Evolutionary conservation across 2,113 vertebrate species (phyloP), one percentile per base, ranked within the genome.

Genomic region (Hyperopisus bebe): DNA sequence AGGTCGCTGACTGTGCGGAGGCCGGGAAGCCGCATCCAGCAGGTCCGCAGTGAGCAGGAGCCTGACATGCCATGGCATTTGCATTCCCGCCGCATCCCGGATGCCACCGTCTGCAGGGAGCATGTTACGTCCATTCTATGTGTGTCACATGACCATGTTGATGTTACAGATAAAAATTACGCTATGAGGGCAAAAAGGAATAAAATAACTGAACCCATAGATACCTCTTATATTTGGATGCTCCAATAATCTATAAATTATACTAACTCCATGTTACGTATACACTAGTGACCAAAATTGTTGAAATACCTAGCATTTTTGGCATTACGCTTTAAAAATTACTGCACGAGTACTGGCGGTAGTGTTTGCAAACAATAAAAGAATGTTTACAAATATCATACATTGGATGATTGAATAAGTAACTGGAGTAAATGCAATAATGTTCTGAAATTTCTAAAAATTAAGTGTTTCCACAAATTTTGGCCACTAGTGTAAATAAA

Each of bases 1-100:
- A 98, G 97, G 74, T 99, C 98, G 0, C 98, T 97, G 86, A 99
- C 98, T 0, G 97, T 95, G 0, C 98, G 98, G 94, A 99, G 98
- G 91, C 97, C 98, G 70, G 98, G 98, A 84, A 99, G 96, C 10
- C 98, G 96, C 98, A 99, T 99, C 98, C 98, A 99, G 93, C 98
- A 99, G 46, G 98, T 99, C 90, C 97, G 97, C 66, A 99, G 97
- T 0, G 98, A 98, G 95, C 98, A 99, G 44, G 98, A 99, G 42
- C 98, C 98, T 0, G 98, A 99, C 98, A 99, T 99, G 50, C 98
- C 98, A 0, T 99, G 98, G 92, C 98, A 99, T 89, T 99, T 99
- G 92, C 98, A 99, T 93, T 99, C 98, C 95, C 98, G 98, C 11
- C 96, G 97, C 98, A 99, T 99, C 96, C 99, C 98, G 0, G 98